These are phyloP conservation scores for Azemiops feae DNA, from an alignment of 2,113 vertebrate species.

Conservation along the genomic window DNA sequence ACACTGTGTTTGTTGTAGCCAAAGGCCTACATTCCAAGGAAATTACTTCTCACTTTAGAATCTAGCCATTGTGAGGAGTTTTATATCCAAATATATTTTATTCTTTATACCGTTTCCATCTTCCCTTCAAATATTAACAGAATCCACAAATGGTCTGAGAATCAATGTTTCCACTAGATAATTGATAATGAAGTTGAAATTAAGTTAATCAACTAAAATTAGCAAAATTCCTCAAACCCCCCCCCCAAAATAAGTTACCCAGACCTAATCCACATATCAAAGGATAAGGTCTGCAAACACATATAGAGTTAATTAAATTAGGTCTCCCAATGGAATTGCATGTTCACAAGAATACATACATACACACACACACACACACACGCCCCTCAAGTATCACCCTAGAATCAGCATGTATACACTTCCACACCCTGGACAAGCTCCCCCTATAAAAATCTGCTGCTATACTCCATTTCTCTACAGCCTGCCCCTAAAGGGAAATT, in stretches of 20 bases:
- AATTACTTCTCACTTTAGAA: background rate
- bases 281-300: background rate
- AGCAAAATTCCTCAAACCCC: background rate
- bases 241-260: background rate
- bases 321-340: background rate
- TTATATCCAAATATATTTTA: background rate
- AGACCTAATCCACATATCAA: background rate
- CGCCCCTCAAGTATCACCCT: background rate
- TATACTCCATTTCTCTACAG: background rate
- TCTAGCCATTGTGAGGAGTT: background rate
- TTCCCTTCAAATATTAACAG: background rate
- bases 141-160: background rate
- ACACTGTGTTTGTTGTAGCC: background rate
- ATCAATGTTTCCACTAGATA: background rate
- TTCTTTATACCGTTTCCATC: background rate
- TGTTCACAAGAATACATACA: background rate
- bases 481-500: too few relatives aligned
- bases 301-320: background rate
- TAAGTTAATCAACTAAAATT: background rate
- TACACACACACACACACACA: too few relatives aligned
- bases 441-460: background rate
- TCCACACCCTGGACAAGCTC: background rate
- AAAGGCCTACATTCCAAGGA: background rate
- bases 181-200: background rate
- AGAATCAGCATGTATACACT: background rate